Percentiles rank a stretch among this genome's conserved stretches.
Conservation (phyloP, 23 tunicate species). For the Halocynthia aurantium region DNA sequence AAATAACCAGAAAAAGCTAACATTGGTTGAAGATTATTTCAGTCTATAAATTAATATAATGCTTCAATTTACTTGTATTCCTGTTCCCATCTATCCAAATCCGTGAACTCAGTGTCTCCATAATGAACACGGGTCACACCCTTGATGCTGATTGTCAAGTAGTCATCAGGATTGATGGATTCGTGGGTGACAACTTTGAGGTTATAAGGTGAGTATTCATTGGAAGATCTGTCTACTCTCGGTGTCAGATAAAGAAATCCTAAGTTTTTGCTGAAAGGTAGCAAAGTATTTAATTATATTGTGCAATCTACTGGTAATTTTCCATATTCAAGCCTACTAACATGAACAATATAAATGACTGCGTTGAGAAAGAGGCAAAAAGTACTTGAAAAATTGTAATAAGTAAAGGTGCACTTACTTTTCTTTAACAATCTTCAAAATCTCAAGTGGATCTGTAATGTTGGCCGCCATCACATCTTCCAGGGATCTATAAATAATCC, state of each 20-base stretch:
- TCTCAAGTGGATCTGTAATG: slow-evolving; percentile 61
- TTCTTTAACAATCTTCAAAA: slow-evolving; percentile 50
- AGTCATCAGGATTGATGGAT: slow-evolving; percentile 46
- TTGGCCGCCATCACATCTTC: slow-evolving; percentile 71
- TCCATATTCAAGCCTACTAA: too few relatives aligned
- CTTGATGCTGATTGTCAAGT: slow-evolving; percentile 56
- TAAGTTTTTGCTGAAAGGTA: slow-evolving; percentile 47
- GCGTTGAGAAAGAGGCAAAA: too few relatives aligned
- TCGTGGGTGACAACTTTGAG: slow-evolving; percentile 75
- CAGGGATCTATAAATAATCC: slow-evolving; percentile 20
- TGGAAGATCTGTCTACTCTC: slow-evolving; percentile 62
- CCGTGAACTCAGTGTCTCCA: slow-evolving; percentile 79
- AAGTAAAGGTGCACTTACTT: slow-evolving; percentile 35
- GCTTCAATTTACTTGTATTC: slow-evolving; percentile 60
- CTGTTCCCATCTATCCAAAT: slow-evolving; percentile 90
- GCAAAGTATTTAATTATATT: background rate
- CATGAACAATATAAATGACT: too few relatives aligned
- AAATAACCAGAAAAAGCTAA: too few relatives aligned
- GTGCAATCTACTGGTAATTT: too few relatives aligned
- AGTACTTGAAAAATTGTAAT: background rate
- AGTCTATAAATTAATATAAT: background rate
- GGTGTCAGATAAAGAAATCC: slow-evolving; percentile 90
- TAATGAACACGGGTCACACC: slow-evolving; percentile 68
- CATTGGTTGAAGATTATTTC: too few relatives aligned
- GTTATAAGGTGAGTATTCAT: slow-evolving; percentile 87